These are phyloP conservation scores for Meiosimyza platycephala DNA, from an alignment of 2,888 invertebrate genomes.

Conservation along the genomic window DNA sequence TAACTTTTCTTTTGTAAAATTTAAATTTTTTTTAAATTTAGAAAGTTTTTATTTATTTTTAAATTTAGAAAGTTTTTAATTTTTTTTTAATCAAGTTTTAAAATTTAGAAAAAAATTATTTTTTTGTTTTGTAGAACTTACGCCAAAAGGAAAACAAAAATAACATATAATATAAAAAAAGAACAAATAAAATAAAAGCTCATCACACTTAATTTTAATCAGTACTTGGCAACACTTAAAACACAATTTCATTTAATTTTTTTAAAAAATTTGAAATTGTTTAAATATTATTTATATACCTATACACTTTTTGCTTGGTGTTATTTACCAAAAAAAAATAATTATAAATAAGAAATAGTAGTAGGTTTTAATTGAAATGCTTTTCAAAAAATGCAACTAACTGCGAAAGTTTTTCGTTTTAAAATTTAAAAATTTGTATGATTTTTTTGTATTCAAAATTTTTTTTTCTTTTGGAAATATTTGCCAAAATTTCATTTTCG, in stretches of 20 bases:
- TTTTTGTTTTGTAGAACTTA: background rate
- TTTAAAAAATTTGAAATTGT: slow-evolving; percentile 9
- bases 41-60: background rate
- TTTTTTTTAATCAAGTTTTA: background rate
- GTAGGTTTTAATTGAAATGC: background rate
- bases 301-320: slow-evolving; percentile 10
- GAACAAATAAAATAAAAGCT: slow-evolving; percentile 57
- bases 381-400: slow-evolving; percentile 10
- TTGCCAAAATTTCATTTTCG: slow-evolving; percentile 34
- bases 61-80: background rate
- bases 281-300: too few relatives aligned
- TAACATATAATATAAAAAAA: background rate
- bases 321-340: slow-evolving; percentile 36
- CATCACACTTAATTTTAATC: slow-evolving; percentile 67
- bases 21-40: background rate
- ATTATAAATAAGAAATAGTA: slow-evolving; percentile 14
- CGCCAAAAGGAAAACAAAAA: slow-evolving; percentile 16
- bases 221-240: slow-evolving; percentile 68
- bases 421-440: background rate
- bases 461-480: slow-evolving; percentile 33
- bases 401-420: background rate
- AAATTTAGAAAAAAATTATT: background rate
- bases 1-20: too few relatives aligned
- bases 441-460: background rate
- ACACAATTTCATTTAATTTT: slow-evolving; percentile 49